Evolutionary conservation across 2,797 vertebrate genomes (phyloP), one percentile per base, ranked within the genome.

Genomic region (Odontamblyopus lacepedii): DNA sequence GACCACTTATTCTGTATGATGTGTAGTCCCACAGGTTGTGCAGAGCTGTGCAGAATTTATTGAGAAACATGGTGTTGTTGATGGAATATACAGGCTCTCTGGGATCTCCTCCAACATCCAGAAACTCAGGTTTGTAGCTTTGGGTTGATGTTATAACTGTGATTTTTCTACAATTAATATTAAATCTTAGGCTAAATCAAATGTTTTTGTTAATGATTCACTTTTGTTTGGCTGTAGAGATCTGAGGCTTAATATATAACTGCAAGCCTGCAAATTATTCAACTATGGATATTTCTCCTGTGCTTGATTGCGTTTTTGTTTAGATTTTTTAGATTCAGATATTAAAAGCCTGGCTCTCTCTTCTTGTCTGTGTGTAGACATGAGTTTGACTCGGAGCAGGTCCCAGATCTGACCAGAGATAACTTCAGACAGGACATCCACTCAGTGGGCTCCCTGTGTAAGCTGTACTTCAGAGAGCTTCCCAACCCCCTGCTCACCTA

Each of bases 41-140:
- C 95, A 95, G 85, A 97, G 96, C 92, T 99, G 98, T 75, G 94
- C 96, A 0, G 97, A 98, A 3, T 99, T 99, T 90, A 99, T 99
- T 9, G 98, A 99, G 91, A 97, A 96, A 35, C 92, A 96, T 15
- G 98, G 98, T 59, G 97, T 99, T 0, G 96, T 98, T 90, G 97
- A 99, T n/a, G 98, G 98, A 5, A 99, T 99, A 66, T 99, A 99
- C 80, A 95, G 98, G 2, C 94, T 99, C 6, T 99, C 98, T 0
- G 98, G 98, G 7, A 97, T 99, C 59, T 97, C 98, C 2, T 99
- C 98, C 81, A 99, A 99, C 89, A 99, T 98, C 89, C 98, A 99
- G 93, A 97, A 97, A 70, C 93, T 99, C 9, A 96, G 98, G 98
- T 98, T 89, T 89, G 86, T 63, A 6, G 12, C 6, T 65, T 26